phyloP scores from a whole-genome alignment of 1,140 invertebrate genomes.

The Megalonaias nervosa region DNA sequence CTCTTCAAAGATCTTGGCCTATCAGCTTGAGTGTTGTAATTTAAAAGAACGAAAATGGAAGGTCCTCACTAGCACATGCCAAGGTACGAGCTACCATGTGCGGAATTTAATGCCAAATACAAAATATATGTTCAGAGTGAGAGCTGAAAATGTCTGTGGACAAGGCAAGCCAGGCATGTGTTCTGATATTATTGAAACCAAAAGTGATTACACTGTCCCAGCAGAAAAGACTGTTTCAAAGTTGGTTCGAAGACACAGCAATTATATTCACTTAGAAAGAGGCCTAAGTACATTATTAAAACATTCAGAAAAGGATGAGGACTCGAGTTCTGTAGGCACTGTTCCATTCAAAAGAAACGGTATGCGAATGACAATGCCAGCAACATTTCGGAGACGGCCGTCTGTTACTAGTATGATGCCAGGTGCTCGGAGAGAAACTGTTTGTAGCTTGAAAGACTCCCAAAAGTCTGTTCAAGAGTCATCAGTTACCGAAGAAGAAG shows the following conservation, averaged over 20 bases:
- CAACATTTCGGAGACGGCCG: slow-evolving; percentile 29
- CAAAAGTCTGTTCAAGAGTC: slow-evolving; percentile 44
- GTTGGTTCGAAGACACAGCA: slow-evolving; percentile 48
- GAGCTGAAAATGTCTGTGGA: slow-evolving; percentile 97
- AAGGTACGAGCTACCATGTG: slow-evolving; percentile 91
- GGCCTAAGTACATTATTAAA: slow-evolving; percentile 52
- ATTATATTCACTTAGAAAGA: slow-evolving; percentile 58
- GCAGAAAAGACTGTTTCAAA: slow-evolving; percentile 38
- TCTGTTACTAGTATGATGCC: slow-evolving; percentile 54
- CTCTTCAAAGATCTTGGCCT: slow-evolving; percentile 54
- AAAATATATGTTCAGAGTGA: slow-evolving; percentile 96
- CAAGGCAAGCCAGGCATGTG: slow-evolving; percentile 85
- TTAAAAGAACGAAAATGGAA: slow-evolving; percentile 78
- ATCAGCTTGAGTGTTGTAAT: slow-evolving; percentile 56
- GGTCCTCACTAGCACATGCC: slow-evolving; percentile 93
- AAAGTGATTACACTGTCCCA: slow-evolving; percentile 25
- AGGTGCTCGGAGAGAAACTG: slow-evolving; percentile 45
- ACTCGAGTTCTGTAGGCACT: slow-evolving; percentile 32
- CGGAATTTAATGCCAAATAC: slow-evolving; percentile 89
- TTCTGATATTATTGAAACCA: slow-evolving; percentile 47
- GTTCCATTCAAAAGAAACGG: slow-evolving; percentile 47
- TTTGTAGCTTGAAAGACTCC: slow-evolving; percentile 37
- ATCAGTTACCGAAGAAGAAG: slow-evolving; percentile 39
- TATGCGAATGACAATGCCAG: slow-evolving; percentile 39
- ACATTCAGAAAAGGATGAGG: slow-evolving; percentile 34